Percentiles rank a stretch among this genome's conserved stretches.
Evolutionary conservation across 2,113 vertebrate genomes (phyloP).

Genomic region (Leuciscus idus): DNA sequence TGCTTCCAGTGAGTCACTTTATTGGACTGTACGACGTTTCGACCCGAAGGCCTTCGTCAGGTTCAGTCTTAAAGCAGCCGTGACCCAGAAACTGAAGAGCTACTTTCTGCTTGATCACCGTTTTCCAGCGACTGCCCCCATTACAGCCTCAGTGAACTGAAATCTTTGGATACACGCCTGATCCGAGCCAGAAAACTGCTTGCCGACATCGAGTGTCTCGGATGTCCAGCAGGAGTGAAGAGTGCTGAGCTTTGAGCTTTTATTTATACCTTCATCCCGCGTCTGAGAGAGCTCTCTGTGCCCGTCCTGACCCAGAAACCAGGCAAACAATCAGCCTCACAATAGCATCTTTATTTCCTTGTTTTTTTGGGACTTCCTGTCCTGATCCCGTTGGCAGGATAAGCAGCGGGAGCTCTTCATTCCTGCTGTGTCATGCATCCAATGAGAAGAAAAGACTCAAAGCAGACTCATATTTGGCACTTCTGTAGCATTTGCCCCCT

Average conservation of each 20-base stretch:
- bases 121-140: neutral
- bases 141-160: neutral
- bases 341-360: constrained; percentile 28
- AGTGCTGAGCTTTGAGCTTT: neutral
- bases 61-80: neutral
- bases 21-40: too few relatives aligned
- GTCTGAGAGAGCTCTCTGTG: neutral
- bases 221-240: neutral
- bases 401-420: constrained; percentile 9
- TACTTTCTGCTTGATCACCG: neutral
- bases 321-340: constrained; percentile 21
- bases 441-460: neutral
- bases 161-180: neutral
- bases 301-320: neutral
- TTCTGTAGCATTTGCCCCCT: neutral
- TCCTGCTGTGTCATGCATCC: neutral
- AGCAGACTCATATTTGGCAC: neutral
- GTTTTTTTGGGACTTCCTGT: neutral
- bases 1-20: too few relatives aligned
- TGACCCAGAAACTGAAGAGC: neutral
- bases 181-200: neutral
- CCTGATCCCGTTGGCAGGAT: neutral
- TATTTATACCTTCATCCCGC: neutral
- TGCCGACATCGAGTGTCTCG: neutral
- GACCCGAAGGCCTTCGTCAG: too few relatives aligned